These are phyloP conservation scores for Drosophila littoralis DNA, from an alignment of 1,140 invertebrate species.

Conservation along the genomic window DNA sequence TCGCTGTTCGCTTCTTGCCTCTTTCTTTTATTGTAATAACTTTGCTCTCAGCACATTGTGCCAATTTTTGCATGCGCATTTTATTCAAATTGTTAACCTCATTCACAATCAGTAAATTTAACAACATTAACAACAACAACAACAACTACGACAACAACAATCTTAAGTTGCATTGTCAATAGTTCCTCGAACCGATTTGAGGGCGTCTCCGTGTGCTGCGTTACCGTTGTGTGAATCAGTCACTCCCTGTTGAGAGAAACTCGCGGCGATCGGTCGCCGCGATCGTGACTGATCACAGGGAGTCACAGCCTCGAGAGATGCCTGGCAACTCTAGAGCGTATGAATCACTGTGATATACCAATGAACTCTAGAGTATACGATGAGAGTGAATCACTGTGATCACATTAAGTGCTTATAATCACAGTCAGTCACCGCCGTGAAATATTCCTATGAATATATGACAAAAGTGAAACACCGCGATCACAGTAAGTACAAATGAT, in stretches of 20 bases:
- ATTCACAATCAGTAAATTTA: constrained; percentile 63
- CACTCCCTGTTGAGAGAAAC: background rate
- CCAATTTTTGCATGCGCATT: constrained; percentile 75
- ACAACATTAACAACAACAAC: constrained; percentile 41
- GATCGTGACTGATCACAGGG: too few relatives aligned
- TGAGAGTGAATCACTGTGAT: too few relatives aligned
- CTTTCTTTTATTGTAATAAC: background rate
- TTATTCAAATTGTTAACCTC: constrained; percentile 78
- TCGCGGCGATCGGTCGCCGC: too few relatives aligned
- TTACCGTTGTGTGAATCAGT: constrained; percentile 29
- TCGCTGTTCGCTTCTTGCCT: constrained; percentile 14
- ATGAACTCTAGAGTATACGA: too few relatives aligned
- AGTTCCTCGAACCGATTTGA: constrained; percentile 57
- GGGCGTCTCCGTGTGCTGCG: constrained; percentile 12
- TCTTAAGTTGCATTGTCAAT: constrained; percentile 61
- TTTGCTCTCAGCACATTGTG: constrained; percentile 22
- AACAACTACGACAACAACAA: constrained; percentile 14
- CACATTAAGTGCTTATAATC: too few relatives aligned
- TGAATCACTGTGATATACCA: too few relatives aligned
- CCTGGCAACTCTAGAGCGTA: too few relatives aligned
- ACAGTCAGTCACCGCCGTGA: too few relatives aligned
- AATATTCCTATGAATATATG: too few relatives aligned
- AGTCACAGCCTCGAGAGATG: too few relatives aligned
- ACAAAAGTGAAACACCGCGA: too few relatives aligned
- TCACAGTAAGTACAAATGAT: background rate